Evolutionary conservation across 2,797 vertebrate genomes (phyloP).

Genomic region (Nothura maculosa): DNA sequence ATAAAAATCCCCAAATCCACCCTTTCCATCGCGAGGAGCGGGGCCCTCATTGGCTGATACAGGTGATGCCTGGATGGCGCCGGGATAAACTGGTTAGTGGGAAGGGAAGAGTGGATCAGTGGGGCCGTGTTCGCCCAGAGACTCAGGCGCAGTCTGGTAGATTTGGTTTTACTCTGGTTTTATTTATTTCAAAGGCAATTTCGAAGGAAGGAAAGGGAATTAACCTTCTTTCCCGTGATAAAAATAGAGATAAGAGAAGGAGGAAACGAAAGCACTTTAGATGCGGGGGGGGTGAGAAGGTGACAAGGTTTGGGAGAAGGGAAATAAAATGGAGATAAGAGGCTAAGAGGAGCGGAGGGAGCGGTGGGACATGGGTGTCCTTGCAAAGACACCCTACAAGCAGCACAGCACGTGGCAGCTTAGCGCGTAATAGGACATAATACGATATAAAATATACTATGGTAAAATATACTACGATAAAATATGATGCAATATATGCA

Average conservation of each 20-base stretch:
- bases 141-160: background rate
- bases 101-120: background rate
- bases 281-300: background rate
- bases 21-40: too few relatives aligned
- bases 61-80: background rate
- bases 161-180: background rate
- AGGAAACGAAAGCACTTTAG: background rate
- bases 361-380: background rate
- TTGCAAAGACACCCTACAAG: background rate
- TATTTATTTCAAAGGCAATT: background rate
- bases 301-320: background rate
- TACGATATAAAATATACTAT: too few relatives aligned
- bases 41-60: background rate
- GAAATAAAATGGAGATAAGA: background rate
- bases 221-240: background rate
- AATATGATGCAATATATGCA: background rate
- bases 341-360: background rate
- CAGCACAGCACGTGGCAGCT: background rate
- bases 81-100: background rate
- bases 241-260: background rate
- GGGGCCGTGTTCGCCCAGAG: background rate
- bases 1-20: too few relatives aligned
- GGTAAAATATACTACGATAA: background rate
- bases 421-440: background rate
- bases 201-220: background rate